Evolutionary conservation across 2,888 invertebrate genomes (phyloP).

Genomic region (Psylliodes chrysocephalus): DNA sequence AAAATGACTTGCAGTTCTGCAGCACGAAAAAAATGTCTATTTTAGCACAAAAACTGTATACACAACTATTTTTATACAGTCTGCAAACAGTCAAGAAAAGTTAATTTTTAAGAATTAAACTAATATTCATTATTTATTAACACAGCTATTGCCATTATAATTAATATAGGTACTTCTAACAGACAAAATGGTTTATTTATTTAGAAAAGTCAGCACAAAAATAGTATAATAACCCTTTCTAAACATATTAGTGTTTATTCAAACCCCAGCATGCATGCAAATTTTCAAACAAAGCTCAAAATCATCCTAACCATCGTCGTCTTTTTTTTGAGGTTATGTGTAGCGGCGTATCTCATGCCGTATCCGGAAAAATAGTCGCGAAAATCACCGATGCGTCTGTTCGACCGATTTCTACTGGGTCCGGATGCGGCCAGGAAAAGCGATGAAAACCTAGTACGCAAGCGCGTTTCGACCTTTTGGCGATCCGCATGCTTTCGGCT

Average conservation of each 20-base stretch:
- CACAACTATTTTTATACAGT: too few relatives aligned
- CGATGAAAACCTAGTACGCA: slow-evolving; percentile 3
- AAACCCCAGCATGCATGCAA: not conserved
- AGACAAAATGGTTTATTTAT: too few relatives aligned
- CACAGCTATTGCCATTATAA: too few relatives aligned
- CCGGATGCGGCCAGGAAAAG: slow-evolving; percentile 10
- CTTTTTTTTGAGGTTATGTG: slow-evolving; percentile 5
- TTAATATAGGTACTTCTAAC: too few relatives aligned
- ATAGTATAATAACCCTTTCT: too few relatives aligned
- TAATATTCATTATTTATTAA: too few relatives aligned
- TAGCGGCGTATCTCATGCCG: not conserved
- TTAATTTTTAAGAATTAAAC: too few relatives aligned
- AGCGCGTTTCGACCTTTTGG: not conserved
- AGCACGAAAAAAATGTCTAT: not conserved
- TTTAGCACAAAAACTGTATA: too few relatives aligned
- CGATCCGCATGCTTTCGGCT: slow-evolving; percentile 9
- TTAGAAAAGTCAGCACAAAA: too few relatives aligned
- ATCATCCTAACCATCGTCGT: not conserved
- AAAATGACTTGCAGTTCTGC: slow-evolving; percentile 8
- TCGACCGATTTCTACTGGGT: slow-evolving; percentile 19
- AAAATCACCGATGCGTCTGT: slow-evolving; percentile 28
- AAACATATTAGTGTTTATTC: too few relatives aligned
- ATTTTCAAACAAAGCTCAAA: not conserved
- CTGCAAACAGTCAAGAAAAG: too few relatives aligned
- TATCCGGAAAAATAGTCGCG: slow-evolving; percentile 28